Conservation (phyloP, 2,113 vertebrate species). For the Oenanthe melanoleuca region DNA sequence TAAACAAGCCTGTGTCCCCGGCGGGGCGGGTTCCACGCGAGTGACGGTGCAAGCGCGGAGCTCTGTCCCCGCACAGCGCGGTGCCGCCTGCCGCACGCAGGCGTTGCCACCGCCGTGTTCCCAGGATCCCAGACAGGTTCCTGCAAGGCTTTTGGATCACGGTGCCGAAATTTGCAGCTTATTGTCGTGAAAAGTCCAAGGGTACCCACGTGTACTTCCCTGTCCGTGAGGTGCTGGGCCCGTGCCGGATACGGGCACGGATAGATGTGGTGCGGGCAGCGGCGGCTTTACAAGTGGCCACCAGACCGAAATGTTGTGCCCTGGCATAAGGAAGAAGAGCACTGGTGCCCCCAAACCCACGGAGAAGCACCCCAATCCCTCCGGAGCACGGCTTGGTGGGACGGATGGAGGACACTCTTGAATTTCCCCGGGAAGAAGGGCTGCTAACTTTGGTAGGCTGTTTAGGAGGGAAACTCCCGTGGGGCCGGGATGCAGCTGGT, state of each 20-base stretch:
- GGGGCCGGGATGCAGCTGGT: slow-evolving; percentile 10
- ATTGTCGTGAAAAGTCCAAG: not conserved
- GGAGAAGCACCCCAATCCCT: not conserved
- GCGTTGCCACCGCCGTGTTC: accelerated
- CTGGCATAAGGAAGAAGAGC: not conserved
- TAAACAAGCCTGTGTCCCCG: not conserved
- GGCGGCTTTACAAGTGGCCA: accelerated
- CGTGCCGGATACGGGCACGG: accelerated
- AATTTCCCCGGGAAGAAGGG: not conserved
- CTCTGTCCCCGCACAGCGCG: not conserved
- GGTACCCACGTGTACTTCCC: not conserved
- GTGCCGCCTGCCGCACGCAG: accelerated
- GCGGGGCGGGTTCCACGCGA: not conserved
- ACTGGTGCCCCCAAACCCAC: accelerated
- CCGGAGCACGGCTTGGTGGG: not conserved
- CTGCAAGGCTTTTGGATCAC: not conserved
- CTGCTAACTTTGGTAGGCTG: not conserved
- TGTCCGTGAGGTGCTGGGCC: accelerated
- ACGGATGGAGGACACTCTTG: not conserved
- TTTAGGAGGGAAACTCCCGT: not conserved
- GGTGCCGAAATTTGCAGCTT: not conserved
- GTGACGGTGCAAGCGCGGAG: not conserved
- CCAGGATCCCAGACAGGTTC: not conserved
- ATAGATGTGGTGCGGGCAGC: not conserved
- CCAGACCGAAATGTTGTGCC: not conserved